Evolutionary conservation across 2,113 vertebrate genomes (phyloP).

Genomic region (Gobio gobio): DNA sequence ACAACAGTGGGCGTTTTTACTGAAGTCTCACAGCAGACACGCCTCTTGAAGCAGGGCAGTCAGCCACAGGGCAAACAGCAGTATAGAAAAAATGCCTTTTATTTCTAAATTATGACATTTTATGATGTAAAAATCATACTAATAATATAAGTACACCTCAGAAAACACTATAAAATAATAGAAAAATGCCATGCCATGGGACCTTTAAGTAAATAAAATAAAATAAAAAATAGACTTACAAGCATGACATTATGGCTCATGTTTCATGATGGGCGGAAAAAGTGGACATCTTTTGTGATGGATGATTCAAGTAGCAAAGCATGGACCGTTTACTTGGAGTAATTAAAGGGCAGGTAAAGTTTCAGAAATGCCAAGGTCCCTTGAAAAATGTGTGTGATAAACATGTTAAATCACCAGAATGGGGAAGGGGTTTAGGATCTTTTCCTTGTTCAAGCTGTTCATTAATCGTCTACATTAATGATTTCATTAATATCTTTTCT

Average conservation of each 20-base stretch:
- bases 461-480: not conserved
- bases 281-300: not conserved
- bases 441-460: not conserved
- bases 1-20: no score
- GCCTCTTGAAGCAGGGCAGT: no score
- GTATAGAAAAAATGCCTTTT: no score
- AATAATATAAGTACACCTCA: no score
- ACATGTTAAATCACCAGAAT: not conserved
- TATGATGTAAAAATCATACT: no score
- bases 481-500: not conserved
- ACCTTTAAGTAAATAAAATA: not conserved
- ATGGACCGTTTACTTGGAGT: slow-evolving; percentile 24
- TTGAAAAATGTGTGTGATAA: slow-evolving; percentile 5
- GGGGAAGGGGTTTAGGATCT: not conserved
- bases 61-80: no score
- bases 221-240: not conserved
- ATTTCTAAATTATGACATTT: no score
- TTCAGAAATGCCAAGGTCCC: slow-evolving; percentile 40
- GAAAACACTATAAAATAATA: no score
- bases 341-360: slow-evolving; percentile 26
- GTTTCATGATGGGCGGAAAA: not conserved
- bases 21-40: no score
- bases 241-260: not conserved
- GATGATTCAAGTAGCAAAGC: slow-evolving; percentile 15
- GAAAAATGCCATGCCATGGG: no score